Base-by-base conservation (phyloP, 2,888 invertebrate species). In the Cataglyphis albicans region DNA sequence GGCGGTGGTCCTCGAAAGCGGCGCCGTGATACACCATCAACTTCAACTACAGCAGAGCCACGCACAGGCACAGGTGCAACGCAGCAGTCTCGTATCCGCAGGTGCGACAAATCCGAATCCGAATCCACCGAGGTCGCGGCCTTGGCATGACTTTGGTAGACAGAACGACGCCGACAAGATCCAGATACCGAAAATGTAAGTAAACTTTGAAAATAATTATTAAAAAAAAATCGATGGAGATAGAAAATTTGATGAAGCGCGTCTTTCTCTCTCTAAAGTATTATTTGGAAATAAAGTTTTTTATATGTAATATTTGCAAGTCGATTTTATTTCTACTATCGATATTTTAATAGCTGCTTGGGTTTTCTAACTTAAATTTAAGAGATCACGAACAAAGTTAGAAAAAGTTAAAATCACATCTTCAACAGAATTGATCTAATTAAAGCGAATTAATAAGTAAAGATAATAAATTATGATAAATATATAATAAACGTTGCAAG, bases 151-250 rank as follows among this genome's bases (percentile, higher is more conserved):
- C 95, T 98, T 98, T 95, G 98, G 98, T 82, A 96, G 98, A 89
- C 98, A 98, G 94, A 98, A 98, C 94, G 98, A 98, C 95, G 98
- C 98, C 82, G 98, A 98, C 95, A 98, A 98, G 96, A 98, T 99
- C 94, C 98, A 99, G 96, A 99, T 99, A 96, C 98, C 98, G 95
- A 99, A 99, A 97, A 96, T 98, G 98, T 99, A 96, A 98, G 98
- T 86, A 72, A 41, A 0, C 59, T 57, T 25, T 10, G 18, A 15
- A 57, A 73, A 59, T 2, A 55, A n/a, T 72, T 52, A 10, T 41
- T 3, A 4, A 41, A 21, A 15, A 21, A 6, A 41, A 61, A n/a
- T 55, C 15, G 9, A 18, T 9, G 1, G 9, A 44, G 25, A 29
- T 35, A 21, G 1, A 18, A n/a, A 38, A 15, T n/a, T 38, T 3